These are phyloP conservation scores for Dinomys branickii DNA, from an alignment of 2,113 vertebrate species.

Conservation along the genomic window DNA sequence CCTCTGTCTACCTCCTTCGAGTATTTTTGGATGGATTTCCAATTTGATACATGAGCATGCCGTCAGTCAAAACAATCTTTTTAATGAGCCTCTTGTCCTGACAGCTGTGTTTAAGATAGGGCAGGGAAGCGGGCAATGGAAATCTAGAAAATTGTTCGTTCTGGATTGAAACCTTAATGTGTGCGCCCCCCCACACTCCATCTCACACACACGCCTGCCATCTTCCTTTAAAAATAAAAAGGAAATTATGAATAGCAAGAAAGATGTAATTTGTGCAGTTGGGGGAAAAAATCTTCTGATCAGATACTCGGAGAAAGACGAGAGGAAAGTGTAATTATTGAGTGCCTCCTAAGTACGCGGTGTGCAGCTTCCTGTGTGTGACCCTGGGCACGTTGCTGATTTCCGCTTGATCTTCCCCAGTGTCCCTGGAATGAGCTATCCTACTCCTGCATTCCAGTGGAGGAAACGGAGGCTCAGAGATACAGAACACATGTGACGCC, in stretches of 20 bases:
- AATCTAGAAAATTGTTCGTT: constrained; percentile 75
- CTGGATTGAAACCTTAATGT: constrained; percentile 64
- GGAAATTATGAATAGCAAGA: constrained; percentile 68
- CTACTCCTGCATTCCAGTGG: background rate
- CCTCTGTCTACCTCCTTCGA: constrained; percentile 65
- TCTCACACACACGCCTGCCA: constrained; percentile 32
- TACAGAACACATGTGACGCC: rapidly evolving
- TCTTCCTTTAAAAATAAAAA: constrained; percentile 74
- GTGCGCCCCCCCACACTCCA: background rate
- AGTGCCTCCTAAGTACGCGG: background rate
- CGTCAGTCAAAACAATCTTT: constrained; percentile 77
- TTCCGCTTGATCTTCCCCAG: background rate
- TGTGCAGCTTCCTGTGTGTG: background rate
- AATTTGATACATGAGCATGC: constrained; percentile 74
- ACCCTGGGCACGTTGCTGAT: background rate
- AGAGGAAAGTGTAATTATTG: constrained; percentile 47
- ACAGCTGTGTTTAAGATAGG: constrained; percentile 80
- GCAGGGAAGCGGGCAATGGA: constrained; percentile 60
- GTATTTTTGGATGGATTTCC: constrained; percentile 74
- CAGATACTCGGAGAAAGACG: constrained; percentile 36
- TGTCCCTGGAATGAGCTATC: background rate
- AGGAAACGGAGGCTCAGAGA: background rate
- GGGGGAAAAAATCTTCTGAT: constrained; percentile 57
- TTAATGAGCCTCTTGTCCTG: constrained; percentile 80
- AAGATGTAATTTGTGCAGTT: constrained; percentile 72